A percentile compares a stretch with the other conserved stretches of the same genome.
Conservation (phyloP, 2,888 invertebrate genomes). For the Quadroppia sp. region DNA sequence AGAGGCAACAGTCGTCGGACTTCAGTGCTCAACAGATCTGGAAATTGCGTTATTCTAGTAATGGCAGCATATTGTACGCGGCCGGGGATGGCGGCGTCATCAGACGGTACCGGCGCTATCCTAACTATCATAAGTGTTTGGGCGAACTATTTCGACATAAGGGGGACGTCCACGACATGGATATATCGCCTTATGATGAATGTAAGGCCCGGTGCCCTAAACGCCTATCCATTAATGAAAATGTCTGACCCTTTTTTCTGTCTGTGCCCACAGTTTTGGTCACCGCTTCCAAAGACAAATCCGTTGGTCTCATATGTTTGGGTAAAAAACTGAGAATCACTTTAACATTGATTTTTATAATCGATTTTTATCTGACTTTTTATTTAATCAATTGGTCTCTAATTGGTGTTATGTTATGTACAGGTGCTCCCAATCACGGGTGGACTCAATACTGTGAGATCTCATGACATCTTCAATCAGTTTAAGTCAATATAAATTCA, state of each 20-base stretch:
- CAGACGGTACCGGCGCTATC: conserved; percentile 55
- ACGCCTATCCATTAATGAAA: conserved; percentile 17
- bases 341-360: neutral
- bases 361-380: no score
- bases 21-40: conserved; percentile 51
- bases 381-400: no score
- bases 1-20: conserved; percentile 54
- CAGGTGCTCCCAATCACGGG: conserved; percentile 55
- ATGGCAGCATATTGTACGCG: conserved; percentile 55
- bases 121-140: conserved; percentile 55
- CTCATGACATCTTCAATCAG: conserved; percentile 52
- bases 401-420: no score
- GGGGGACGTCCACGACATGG: conserved; percentile 56
- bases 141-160: conserved; percentile 56
- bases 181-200: conserved; percentile 58
- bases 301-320: conserved; percentile 55
- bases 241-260: neutral
- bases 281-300: conserved; percentile 56
- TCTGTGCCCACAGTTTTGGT: conserved; percentile 50
- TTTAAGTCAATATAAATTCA: neutral
- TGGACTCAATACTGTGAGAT: conserved; percentile 57
- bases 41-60: conserved; percentile 56
- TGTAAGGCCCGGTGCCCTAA: conserved; percentile 46
- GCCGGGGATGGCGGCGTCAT: conserved; percentile 55
- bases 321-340: conserved; percentile 48